Conservation (phyloP, 1,140 invertebrate species). For the Camponotus floridanus region DNA sequence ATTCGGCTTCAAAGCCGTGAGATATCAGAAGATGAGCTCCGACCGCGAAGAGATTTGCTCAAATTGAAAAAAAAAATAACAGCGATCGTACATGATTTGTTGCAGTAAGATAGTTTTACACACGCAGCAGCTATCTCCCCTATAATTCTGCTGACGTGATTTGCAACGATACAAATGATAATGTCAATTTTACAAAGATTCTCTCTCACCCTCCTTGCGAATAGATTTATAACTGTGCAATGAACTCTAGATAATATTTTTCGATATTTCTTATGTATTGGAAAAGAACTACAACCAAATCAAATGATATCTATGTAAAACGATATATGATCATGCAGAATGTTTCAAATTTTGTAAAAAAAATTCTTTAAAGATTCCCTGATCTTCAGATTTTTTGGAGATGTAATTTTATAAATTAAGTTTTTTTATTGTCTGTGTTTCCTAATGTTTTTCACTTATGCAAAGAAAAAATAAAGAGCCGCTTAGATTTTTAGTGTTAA, state of each 20-base stretch:
- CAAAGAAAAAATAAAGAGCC: no score
- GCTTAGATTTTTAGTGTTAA: no score
- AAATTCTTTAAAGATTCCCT: no score
- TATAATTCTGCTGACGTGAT: constrained; percentile 25
- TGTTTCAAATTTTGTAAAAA: no score
- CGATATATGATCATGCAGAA: no score
- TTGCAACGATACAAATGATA: constrained; percentile 6
- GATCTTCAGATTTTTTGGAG: no score
- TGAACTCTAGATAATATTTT: background rate
- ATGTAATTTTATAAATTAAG: no score
- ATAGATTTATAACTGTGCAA: background rate
- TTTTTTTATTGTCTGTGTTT: no score
- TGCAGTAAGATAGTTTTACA: background rate
- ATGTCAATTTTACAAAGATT: constrained; percentile 9
- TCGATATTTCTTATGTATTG: background rate
- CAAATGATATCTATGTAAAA: background rate
- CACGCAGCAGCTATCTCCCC: background rate
- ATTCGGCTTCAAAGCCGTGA: constrained; percentile 1
- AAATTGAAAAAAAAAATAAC: constrained; percentile 8
- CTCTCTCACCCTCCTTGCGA: background rate
- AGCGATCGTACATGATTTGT: constrained; percentile 13
- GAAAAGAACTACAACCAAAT: background rate
- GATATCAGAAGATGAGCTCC: background rate
- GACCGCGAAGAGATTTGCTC: constrained; percentile 12
- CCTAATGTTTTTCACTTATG: no score